Evolutionary conservation across 2,797 vertebrate genomes (phyloP).

Genomic region (Naso thynnoides): DNA sequence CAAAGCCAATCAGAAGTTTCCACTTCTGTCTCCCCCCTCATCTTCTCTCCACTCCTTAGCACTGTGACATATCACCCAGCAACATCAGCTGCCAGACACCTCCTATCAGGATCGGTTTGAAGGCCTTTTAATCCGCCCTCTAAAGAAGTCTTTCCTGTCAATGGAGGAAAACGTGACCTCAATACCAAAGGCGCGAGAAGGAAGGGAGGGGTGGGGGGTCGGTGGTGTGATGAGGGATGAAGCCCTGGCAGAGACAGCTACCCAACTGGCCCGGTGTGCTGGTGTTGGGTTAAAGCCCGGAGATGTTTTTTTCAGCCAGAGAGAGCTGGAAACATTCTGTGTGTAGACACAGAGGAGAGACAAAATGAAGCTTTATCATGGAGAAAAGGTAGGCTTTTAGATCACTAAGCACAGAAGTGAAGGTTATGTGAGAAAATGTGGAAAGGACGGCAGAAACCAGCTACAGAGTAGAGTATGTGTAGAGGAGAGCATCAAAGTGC

Average conservation of each 20-base stretch:
- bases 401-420: slow-evolving; percentile 16
- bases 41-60: slow-evolving; percentile 48
- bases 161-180: slow-evolving; percentile 73
- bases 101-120: slow-evolving; percentile 75
- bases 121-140: slow-evolving; percentile 76
- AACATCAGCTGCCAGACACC: slow-evolving; percentile 76
- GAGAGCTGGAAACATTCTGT: slow-evolving; percentile 56
- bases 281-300: slow-evolving; percentile 65
- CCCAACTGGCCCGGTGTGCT: slow-evolving; percentile 60
- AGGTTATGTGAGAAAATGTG: slow-evolving; percentile 9
- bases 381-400: background rate
- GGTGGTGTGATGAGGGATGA: slow-evolving; percentile 15
- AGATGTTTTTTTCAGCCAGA: slow-evolving; percentile 21
- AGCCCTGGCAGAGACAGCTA: slow-evolving; percentile 63
- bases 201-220: slow-evolving; percentile 2
- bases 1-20: slow-evolving; percentile 69
- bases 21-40: slow-evolving; percentile 23
- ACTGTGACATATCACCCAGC: slow-evolving; percentile 68
- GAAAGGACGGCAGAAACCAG: background rate
- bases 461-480: background rate
- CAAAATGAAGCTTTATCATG: slow-evolving; percentile 22
- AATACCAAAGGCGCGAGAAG: slow-evolving; percentile 66
- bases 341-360: slow-evolving; percentile 26
- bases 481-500: background rate
- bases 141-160: slow-evolving; percentile 80